These are phyloP conservation scores for Porites cylindrica DNA, from an alignment of 92 coral and sea anemone species.

Conservation along the genomic window DNA sequence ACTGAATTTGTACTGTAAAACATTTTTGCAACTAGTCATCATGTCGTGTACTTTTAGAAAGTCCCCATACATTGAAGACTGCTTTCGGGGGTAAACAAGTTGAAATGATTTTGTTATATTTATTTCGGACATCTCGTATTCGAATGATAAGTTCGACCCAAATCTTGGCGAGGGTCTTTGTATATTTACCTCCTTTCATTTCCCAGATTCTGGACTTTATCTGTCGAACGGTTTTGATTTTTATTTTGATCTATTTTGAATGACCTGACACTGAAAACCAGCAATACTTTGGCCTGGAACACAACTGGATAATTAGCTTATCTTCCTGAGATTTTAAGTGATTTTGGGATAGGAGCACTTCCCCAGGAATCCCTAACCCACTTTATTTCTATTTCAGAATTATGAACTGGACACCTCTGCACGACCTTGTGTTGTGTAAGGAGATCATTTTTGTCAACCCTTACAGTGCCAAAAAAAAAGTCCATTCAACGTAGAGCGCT, in stretches of 20 bases:
- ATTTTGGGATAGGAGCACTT: slow-evolving; percentile 14
- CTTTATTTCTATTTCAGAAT: slow-evolving; percentile 20
- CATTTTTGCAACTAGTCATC: slow-evolving; percentile 9
- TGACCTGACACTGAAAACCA: no score
- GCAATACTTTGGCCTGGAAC: neutral
- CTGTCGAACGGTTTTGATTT: no score
- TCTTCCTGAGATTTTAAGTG: slow-evolving; percentile 7
- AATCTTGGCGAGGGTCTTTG: no score
- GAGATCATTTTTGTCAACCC: slow-evolving; percentile 53
- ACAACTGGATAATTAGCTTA: slow-evolving; percentile 20
- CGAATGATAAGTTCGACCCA: neutral
- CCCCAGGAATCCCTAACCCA: slow-evolving; percentile 2
- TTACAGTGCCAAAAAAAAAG: slow-evolving; percentile 41
- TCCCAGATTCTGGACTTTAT: no score
- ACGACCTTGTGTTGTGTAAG: slow-evolving; percentile 19
- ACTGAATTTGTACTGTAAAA: slow-evolving; percentile 16
- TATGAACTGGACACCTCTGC: slow-evolving; percentile 41
- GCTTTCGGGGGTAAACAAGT: slow-evolving; percentile 8
- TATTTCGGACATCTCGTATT: neutral
- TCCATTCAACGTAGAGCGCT: slow-evolving; percentile 25
- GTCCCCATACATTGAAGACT: neutral
- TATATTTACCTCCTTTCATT: no score
- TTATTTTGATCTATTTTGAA: no score
- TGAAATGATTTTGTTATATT: slow-evolving; percentile 3
- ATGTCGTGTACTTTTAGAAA: slow-evolving; percentile 7